Conservation (phyloP, 1,140 invertebrate species). For the Papilio polytes region DNA sequence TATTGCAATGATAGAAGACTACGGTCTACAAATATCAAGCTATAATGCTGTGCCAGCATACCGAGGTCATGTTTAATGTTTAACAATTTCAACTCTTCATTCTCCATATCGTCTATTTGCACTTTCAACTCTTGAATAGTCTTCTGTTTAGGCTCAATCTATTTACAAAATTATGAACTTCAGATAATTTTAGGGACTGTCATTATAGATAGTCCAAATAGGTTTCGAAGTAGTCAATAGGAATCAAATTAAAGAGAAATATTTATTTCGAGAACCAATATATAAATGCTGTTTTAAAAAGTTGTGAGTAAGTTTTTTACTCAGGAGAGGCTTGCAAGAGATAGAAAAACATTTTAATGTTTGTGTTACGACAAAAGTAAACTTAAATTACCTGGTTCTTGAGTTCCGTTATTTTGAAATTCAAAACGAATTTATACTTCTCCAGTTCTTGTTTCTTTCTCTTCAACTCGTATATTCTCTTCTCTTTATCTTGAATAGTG, state of each 20-base stretch:
- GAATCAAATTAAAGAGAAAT: too few species aligned
- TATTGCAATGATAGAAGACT: constrained; percentile 39
- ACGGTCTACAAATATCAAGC: constrained; percentile 27
- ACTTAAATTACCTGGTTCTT: constrained; percentile 85
- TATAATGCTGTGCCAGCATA: constrained; percentile 50
- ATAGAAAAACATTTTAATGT: background rate
- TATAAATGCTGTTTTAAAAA: too few species aligned
- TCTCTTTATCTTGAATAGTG: constrained; percentile 94
- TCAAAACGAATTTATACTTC: constrained; percentile 95
- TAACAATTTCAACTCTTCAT: constrained; percentile 76
- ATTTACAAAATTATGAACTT: constrained; percentile 42
- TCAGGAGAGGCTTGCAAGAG: background rate
- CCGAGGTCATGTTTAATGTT: constrained; percentile 78
- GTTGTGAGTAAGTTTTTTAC: too few species aligned
- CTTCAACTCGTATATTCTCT: constrained; percentile 92
- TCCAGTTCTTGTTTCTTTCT: constrained; percentile 94
- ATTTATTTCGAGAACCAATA: too few species aligned
- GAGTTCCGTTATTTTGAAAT: constrained; percentile 94
- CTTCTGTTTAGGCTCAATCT: constrained; percentile 88
- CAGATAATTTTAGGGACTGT: background rate
- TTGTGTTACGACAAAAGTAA: background rate
- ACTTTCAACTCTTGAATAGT: constrained; percentile 87
- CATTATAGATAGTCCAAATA: too few species aligned
- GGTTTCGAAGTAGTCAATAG: too few species aligned
- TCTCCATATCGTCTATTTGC: constrained; percentile 87